Conservation (phyloP, 2,888 invertebrate genomes). For the Amiota mariae region DNA sequence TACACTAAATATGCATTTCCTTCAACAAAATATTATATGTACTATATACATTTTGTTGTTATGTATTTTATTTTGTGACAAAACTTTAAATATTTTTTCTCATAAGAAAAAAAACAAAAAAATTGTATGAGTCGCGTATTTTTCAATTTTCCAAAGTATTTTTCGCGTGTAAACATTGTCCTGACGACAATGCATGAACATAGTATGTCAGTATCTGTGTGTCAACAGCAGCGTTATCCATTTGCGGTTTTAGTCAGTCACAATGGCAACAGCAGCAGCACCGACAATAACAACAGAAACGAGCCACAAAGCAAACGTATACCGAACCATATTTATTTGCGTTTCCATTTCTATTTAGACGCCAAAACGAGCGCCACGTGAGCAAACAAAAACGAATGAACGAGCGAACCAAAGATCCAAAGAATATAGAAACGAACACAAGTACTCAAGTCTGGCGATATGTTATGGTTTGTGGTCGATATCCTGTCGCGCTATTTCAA, state of each 20-base stretch:
- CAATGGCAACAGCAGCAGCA: slow-evolving; percentile 31
- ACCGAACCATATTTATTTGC: slow-evolving; percentile 55
- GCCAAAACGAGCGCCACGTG: slow-evolving; percentile 32
- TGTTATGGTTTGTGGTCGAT: slow-evolving; percentile 34
- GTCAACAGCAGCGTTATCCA: slow-evolving; percentile 34
- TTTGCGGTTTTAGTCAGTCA: slow-evolving; percentile 53
- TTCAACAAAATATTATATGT: not conserved
- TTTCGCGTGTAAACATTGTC: slow-evolving; percentile 16
- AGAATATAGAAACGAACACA: no score
- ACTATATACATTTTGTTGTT: not conserved
- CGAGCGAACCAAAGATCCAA: no score
- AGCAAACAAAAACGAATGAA: not conserved
- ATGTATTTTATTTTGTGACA: not conserved
- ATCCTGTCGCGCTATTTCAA: slow-evolving; percentile 47
- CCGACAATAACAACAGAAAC: slow-evolving; percentile 49
- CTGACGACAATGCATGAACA: not conserved
- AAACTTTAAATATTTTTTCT: not conserved
- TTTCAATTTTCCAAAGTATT: slow-evolving; percentile 31
- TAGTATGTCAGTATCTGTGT: not conserved
- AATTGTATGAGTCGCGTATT: slow-evolving; percentile 7
- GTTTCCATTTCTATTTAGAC: slow-evolving; percentile 49
- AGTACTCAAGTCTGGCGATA: not conserved
- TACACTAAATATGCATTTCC: slow-evolving; percentile 18
- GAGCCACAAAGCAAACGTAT: slow-evolving; percentile 28
- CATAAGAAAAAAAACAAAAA: not conserved